Conservation (phyloP, 2,113 vertebrate species). For the Cavia aperea region DNA sequence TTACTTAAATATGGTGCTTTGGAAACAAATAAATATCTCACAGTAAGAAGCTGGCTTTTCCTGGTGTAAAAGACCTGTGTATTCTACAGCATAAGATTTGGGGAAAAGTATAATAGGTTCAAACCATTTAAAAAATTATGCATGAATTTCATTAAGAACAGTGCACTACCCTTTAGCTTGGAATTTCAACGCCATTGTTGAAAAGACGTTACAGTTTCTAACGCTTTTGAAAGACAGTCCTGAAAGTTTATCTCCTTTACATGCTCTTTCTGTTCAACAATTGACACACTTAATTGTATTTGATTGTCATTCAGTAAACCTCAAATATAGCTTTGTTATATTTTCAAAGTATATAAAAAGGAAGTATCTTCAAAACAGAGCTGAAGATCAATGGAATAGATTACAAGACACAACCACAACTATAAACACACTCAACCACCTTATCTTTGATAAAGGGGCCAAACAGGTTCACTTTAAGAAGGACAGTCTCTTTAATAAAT, state of each 20-base stretch:
- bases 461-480: too few species aligned
- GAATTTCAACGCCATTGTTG: slow-evolving; percentile 47
- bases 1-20: slow-evolving; percentile 56
- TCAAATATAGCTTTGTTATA: slow-evolving; percentile 30
- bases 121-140: slow-evolving; percentile 69
- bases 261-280: slow-evolving; percentile 20
- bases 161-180: slow-evolving; percentile 42
- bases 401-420: too few species aligned
- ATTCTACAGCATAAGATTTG: slow-evolving; percentile 54
- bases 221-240: slow-evolving; percentile 15
- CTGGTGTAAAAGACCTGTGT: slow-evolving; percentile 49
- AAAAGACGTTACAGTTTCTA: background rate
- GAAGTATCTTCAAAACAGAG: too few species aligned
- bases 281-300: slow-evolving; percentile 23
- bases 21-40: slow-evolving; percentile 58
- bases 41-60: slow-evolving; percentile 57
- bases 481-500: too few species aligned
- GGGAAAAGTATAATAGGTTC: slow-evolving; percentile 57
- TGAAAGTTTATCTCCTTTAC: background rate
- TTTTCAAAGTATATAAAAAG: background rate
- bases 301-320: background rate
- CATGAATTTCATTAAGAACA: slow-evolving; percentile 56
- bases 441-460: too few species aligned
- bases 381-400: too few species aligned
- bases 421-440: too few species aligned